Evolutionary conservation across 2,888 invertebrate genomes (phyloP), one percentile per base, ranked within the genome.

Genomic region (Agapostemon virescens): DNA sequence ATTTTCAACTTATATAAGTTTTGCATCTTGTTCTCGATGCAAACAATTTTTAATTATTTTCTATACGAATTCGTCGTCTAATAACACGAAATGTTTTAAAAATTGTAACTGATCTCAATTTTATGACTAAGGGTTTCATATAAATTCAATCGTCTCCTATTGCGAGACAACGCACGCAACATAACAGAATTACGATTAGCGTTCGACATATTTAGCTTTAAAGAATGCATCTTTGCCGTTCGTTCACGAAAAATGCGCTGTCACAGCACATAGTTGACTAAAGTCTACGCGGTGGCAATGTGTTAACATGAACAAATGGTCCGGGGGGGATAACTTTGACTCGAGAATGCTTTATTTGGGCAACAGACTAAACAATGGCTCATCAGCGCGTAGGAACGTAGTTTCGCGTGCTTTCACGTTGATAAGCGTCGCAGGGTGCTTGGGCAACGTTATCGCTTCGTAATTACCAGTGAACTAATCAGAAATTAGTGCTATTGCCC

Each of bases 401-500:
- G 67, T 64, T 71, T 30, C 23, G 49, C 67, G 40, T 38, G 73
- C 64, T 70, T 79, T 70, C 74, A 45, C 70, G 80, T 80, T 80
- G 74, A 81, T 80, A 81, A 74, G 38, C 70, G 52, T 68, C 33
- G 55, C 20, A 64, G 52, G n/a, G 38, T 20, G 36, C 63, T 64
- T 74, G 64, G 69, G 36, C 40, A 71, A 69, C 72, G 69, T 81
- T 75, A 81, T 75, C 64, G 75, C 69, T 75, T 76, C 33, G 66
- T 69, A 80, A 81, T 81, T 75, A 81, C 72, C 49, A 42, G 45
- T 52, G 52, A 75, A 69, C 76, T 80, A 80, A 81, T 81, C 75
- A 75, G 70, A 80, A 72, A 81, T 80, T 75, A 80, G 69, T 75
- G 64, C 69, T 58, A 72, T 69, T 55, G 66, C 23, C 36, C 52